These are phyloP conservation scores for Microcebus lehilahytsara DNA, from an alignment of 2,113 vertebrate genomes.

Conservation along the genomic window DNA sequence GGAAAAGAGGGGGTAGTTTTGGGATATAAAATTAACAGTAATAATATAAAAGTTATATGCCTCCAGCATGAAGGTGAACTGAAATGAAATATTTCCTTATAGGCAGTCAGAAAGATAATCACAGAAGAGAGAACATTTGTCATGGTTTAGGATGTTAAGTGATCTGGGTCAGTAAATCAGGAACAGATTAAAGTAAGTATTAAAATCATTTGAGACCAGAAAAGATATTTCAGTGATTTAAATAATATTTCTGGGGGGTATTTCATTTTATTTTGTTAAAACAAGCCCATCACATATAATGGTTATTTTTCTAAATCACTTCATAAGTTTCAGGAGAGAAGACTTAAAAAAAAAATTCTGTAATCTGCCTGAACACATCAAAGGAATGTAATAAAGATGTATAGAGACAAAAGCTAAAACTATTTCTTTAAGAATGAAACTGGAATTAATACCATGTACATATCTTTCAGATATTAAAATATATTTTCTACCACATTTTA, in stretches of 20 bases:
- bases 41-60: not conserved
- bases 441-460: not conserved
- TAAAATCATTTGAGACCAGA: not conserved
- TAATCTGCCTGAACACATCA: not conserved
- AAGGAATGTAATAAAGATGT: not conserved
- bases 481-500: conserved; percentile 45
- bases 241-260: not conserved
- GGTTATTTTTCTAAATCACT: conserved; percentile 1
- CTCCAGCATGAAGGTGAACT: not conserved
- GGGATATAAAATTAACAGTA: not conserved
- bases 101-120: not conserved
- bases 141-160: not conserved
- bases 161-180: not conserved
- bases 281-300: not conserved
- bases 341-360: not conserved
- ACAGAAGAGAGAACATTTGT: not conserved
- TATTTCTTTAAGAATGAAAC: conserved; percentile 21
- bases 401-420: not conserved
- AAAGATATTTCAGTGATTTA: not conserved
- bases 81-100: not conserved
- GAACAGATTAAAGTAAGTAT: not conserved
- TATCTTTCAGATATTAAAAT: conserved; percentile 21
- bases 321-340: not conserved
- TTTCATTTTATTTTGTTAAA: not conserved
- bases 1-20: not conserved